Evolutionary conservation across 2,888 invertebrate genomes (phyloP).

Genomic region (Oscheius sp.): DNA sequence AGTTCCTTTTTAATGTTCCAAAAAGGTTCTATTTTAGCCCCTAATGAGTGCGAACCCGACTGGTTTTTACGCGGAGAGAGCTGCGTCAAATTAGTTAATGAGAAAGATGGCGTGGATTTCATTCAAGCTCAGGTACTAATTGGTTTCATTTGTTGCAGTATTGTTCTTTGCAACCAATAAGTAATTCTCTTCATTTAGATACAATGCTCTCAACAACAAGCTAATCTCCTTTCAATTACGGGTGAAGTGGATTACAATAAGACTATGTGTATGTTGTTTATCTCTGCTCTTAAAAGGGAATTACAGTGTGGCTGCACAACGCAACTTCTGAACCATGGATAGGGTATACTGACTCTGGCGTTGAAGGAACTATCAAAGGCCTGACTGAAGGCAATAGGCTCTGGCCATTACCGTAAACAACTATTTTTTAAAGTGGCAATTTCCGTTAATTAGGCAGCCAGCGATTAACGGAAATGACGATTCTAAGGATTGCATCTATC

Average conservation of each 20-base stretch:
- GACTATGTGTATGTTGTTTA: slow-evolving; percentile 10
- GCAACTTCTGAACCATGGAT: slow-evolving; percentile 37
- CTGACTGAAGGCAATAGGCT: slow-evolving; percentile 9
- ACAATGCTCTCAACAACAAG: slow-evolving; percentile 24
- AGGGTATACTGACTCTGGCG: slow-evolving; percentile 41
- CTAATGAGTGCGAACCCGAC: slow-evolving; percentile 25
- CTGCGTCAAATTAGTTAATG: slow-evolving; percentile 11
- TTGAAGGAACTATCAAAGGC: slow-evolving; percentile 35
- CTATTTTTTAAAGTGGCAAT: background rate
- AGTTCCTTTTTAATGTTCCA: background rate
- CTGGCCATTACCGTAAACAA: slow-evolving; percentile 19
- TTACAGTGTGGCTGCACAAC: slow-evolving; percentile 7
- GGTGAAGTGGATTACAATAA: slow-evolving; percentile 9
- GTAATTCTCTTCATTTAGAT: slow-evolving; percentile 16
- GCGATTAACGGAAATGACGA: slow-evolving; percentile 30
- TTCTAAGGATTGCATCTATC: slow-evolving; percentile 32
- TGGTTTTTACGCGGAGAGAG: background rate
- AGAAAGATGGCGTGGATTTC: slow-evolving; percentile 8
- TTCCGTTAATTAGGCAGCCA: slow-evolving; percentile 27
- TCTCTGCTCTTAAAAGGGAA: background rate
- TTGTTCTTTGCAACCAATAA: background rate
- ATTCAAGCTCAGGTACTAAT: slow-evolving; percentile 22
- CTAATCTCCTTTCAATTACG: slow-evolving; percentile 18
- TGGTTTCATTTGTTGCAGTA: background rate
- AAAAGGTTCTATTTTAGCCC: background rate